phyloP scores from a whole-genome alignment of 92 coral and sea anemone species.

The Paragorgia papillata region DNA sequence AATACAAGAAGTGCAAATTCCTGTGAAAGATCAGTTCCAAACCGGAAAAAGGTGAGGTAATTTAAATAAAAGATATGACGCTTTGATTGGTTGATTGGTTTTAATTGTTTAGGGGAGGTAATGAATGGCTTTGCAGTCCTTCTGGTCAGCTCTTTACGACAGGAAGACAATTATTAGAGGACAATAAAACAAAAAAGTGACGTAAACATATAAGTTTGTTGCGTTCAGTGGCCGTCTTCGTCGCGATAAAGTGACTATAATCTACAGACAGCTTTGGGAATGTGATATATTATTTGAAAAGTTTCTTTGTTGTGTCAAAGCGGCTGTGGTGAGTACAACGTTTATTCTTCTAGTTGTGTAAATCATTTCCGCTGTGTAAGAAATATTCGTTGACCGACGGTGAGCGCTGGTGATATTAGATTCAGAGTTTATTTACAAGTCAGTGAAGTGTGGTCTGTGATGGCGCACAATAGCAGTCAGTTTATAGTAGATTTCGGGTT shows the following conservation, averaged over 20 bases:
- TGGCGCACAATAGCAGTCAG: neutral
- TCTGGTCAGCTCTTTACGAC: neutral
- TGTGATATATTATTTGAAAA: neutral
- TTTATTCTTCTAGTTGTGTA: neutral
- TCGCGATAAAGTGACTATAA: neutral
- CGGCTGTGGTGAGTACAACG: neutral
- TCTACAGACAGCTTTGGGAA: neutral
- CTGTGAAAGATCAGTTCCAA: too few relatives aligned
- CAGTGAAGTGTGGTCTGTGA: neutral
- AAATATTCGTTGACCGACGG: neutral
- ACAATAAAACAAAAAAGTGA: slow-evolving; percentile 3
- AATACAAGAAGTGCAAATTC: too few relatives aligned
- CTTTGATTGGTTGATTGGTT: slow-evolving; percentile 22
- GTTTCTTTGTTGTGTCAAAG: neutral
- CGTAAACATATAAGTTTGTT: neutral
- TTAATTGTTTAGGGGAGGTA: slow-evolving; percentile 16
- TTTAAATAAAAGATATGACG: slow-evolving; percentile 13
- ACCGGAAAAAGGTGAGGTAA: slow-evolving; percentile 44
- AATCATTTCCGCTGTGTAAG: neutral
- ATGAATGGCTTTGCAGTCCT: slow-evolving; percentile 27
- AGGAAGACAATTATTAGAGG: neutral
- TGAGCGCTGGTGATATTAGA: neutral
- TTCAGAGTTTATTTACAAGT: neutral
- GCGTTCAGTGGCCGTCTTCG: neutral
- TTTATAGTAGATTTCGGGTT: neutral